Base-by-base conservation (phyloP, 2,113 vertebrate genomes). In the Myxocyprinus asiaticus region DNA sequence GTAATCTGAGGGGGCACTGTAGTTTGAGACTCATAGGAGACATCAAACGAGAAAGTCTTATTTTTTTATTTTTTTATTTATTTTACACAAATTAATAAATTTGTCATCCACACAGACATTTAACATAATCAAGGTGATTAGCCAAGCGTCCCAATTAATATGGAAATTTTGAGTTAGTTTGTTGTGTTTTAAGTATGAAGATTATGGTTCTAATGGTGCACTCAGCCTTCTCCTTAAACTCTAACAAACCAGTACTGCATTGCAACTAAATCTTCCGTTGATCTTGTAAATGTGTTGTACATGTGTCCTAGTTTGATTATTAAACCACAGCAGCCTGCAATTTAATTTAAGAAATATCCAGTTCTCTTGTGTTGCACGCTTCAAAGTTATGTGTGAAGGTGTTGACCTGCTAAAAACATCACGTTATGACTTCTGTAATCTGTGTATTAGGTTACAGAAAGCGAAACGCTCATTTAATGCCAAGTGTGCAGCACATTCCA, bases 101-200 rank as follows among this genome's bases (percentile, higher is more conserved):
- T n/a, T n/a, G 59, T 64, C 22, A 67, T 82, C 53, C 51, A 63
- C 61, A 63, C 9, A 63, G 17, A 63, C 59, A 4, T 50, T 74
- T 73, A 10, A 63, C 15, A 78, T 62, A 9, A 55, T 78, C 64
- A 78, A 74, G 75, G 75, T 78, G 64, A n/a, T 55, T 78, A 78
- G 69, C 22, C 61, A 64, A 73, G 42, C 53, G 67, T 53, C 68
- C 44, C 61, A n/a, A 77, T 83, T 83, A 81, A 77, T 45, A 78
- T 84, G 68, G 67, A 81, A 69, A 84, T 84, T 45, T 50, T 53
- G 47, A 79, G 14, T 14, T 56, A 64, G 33, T 42, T 48, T 1
- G n/a, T 10, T 2, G 33, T 69, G 33, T 69, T 78, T 33, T 50
- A 74, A 50, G 73, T 55, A 51, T 67, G 61, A 67, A 63, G 55